Evolutionary conservation across 1,140 invertebrate species (phyloP).

Genomic region (Procambarus clarkii): DNA sequence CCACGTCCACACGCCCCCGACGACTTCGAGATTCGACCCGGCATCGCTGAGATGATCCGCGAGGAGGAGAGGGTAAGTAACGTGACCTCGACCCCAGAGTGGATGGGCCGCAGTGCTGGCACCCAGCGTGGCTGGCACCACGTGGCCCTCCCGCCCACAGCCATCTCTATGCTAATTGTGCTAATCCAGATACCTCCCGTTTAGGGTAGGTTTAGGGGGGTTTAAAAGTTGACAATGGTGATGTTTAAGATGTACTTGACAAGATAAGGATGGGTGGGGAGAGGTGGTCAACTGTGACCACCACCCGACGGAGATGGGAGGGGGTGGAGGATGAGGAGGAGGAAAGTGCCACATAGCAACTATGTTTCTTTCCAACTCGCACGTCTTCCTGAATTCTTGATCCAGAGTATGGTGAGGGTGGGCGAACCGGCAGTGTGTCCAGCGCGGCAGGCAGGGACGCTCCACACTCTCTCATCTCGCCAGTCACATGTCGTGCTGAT

Average conservation of each 20-base stretch:
- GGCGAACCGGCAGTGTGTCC: no score
- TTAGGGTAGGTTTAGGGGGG: neutral
- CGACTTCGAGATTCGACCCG: conserved; percentile 93
- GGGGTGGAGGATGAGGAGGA: no score
- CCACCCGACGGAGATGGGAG: neutral
- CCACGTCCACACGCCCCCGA: conserved; percentile 77
- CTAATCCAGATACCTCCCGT: neutral
- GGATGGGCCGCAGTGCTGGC: neutral
- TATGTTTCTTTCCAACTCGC: conserved; percentile 12
- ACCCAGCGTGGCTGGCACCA: neutral
- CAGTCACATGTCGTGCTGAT: neutral
- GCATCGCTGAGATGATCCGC: conserved; percentile 95
- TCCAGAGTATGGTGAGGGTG: neutral
- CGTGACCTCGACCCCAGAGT: neutral
- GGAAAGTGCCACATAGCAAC: conserved; percentile 19
- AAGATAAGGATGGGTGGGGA: neutral
- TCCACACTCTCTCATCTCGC: neutral
- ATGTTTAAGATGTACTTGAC: neutral
- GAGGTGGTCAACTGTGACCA: neutral
- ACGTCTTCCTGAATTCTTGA: conserved; percentile 9
- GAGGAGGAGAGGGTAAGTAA: conserved; percentile 94
- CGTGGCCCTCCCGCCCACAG: conserved; percentile 2
- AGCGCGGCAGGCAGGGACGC: neutral
- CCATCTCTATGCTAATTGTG: neutral
- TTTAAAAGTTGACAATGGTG: neutral